Percentiles rank a stretch among this genome's conserved stretches.
Conservation (phyloP, 2,113 vertebrate genomes). For the Vombatus ursinus region DNA sequence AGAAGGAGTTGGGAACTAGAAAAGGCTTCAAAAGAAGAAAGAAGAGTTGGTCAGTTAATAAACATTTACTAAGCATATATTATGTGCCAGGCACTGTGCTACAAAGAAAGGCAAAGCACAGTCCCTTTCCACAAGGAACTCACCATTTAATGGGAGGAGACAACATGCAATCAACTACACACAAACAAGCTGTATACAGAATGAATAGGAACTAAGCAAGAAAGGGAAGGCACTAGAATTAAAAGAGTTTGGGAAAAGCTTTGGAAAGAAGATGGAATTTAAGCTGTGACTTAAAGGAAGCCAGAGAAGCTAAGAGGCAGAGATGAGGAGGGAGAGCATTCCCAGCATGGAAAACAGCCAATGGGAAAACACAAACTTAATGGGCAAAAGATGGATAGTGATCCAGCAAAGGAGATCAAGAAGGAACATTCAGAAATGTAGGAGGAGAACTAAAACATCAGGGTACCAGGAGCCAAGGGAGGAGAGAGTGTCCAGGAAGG, state of each 20-base stretch:
- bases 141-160: too few species aligned
- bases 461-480: background rate
- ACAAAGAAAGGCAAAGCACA: too few species aligned
- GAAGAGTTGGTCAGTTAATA: too few species aligned
- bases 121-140: too few species aligned
- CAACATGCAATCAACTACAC: too few species aligned
- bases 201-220: background rate
- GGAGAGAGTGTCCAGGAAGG: background rate
- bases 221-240: background rate
- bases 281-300: background rate
- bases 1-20: too few species aligned
- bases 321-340: background rate
- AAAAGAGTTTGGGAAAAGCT: background rate
- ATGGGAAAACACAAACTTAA: background rate
- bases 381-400: background rate
- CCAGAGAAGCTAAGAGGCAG: background rate
- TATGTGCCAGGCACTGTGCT: too few species aligned
- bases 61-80: too few species aligned
- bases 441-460: background rate
- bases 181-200: too few species aligned
- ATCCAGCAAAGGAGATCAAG: background rate
- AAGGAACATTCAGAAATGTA: background rate
- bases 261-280: background rate
- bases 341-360: background rate
- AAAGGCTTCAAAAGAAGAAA: too few species aligned